Evolutionary conservation across 37 sponge, comb jelly and placozoan genomes (phyloP).

Genomic region (Aplysina aerophoba): DNA sequence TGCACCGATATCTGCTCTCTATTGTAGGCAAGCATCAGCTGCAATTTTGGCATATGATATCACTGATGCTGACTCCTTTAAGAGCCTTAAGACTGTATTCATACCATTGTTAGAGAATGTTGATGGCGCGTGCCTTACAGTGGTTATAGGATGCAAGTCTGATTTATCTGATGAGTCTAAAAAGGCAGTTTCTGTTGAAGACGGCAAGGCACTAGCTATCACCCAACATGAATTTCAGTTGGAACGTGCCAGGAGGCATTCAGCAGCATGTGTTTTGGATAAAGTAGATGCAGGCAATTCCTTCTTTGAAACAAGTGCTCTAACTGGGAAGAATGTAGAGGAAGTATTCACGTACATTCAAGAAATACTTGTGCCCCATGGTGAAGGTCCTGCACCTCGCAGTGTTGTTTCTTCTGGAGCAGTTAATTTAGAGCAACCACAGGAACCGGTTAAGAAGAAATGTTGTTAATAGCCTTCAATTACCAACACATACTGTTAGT

Average conservation of each 20-base stretch:
- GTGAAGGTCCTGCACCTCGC: too few species aligned
- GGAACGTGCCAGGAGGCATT: constrained; percentile 43
- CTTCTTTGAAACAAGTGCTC: constrained; percentile 86
- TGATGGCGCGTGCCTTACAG: constrained; percentile 64
- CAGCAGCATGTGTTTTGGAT: constrained; percentile 44
- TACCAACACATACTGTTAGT: too few species aligned
- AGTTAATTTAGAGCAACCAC: too few species aligned
- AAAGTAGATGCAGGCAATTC: constrained; percentile 44
- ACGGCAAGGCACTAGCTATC: constrained; percentile 54
- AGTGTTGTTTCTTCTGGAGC: too few species aligned
- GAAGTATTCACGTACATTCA: constrained; percentile 76
- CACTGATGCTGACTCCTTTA: constrained; percentile 53
- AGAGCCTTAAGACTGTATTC: constrained; percentile 61
- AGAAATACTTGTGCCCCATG: constrained; percentile 22
- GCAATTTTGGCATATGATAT: constrained; percentile 87
- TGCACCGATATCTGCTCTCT: constrained; percentile 81
- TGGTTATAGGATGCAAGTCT: constrained; percentile 82
- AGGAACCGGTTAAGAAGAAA: too few species aligned
- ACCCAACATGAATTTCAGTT: constrained; percentile 58
- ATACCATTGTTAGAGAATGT: constrained; percentile 78
- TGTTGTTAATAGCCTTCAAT: too few species aligned
- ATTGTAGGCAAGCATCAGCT: constrained; percentile 84
- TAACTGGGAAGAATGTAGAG: constrained; percentile 72
- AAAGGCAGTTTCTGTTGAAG: constrained; percentile 38
- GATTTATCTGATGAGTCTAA: constrained; percentile 43